Percentiles rank a stretch among this genome's conserved stretches.
Conservation (phyloP, 2,113 vertebrate species). For the Pluvialis apricaria region DNA sequence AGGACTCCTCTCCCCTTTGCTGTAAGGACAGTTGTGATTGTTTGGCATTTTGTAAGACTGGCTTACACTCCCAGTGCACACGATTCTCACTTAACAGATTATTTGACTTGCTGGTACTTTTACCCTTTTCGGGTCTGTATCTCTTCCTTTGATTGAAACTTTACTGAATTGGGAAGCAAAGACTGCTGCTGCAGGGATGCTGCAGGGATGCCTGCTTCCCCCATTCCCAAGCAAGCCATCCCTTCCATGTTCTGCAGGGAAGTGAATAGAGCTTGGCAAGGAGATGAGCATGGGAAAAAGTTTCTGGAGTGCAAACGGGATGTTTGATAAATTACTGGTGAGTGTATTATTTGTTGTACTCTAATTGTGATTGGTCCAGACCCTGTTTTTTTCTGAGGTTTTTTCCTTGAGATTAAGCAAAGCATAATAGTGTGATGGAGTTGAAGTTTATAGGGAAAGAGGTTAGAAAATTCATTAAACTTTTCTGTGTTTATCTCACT, state of each 20-base stretch:
- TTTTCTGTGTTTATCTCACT: constrained; percentile 46
- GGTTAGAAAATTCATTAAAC: constrained; percentile 57
- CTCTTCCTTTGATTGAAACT: background rate
- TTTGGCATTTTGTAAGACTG: background rate
- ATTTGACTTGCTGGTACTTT: background rate
- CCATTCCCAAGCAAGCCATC: background rate
- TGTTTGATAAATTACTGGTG: constrained; percentile 65
- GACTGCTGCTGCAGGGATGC: background rate
- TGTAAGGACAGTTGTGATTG: background rate
- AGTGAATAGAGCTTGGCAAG: background rate
- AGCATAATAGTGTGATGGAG: constrained; percentile 10
- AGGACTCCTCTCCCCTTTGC: background rate
- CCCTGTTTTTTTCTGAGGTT: background rate
- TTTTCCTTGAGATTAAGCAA: constrained; percentile 40
- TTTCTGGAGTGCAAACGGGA: constrained; percentile 46
- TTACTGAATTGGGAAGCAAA: background rate
- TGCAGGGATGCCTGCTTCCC: background rate
- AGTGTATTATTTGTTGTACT: constrained; percentile 54
- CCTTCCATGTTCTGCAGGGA: background rate
- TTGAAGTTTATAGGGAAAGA: constrained; percentile 34
- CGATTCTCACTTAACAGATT: background rate
- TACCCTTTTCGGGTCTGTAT: background rate
- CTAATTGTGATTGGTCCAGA: constrained; percentile 57
- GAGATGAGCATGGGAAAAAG: background rate
- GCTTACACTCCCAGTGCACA: background rate